Percentiles rank a stretch among this genome's conserved stretches.
phyloP scores from a whole-genome alignment of 2,113 vertebrate genomes.

The Oophaga pumilio region DNA sequence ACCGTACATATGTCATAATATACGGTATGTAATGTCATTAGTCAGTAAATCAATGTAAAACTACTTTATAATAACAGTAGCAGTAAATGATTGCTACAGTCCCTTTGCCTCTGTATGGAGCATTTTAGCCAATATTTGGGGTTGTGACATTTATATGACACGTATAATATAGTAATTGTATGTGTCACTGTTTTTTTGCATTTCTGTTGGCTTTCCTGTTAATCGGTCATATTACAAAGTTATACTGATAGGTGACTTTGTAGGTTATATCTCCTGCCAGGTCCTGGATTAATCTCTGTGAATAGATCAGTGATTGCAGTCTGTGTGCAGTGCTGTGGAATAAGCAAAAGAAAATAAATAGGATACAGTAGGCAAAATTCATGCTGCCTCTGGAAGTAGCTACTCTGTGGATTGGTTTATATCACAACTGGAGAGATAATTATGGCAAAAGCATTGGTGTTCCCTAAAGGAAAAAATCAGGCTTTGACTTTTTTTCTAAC shows the following conservation, averaged over 20 bases:
- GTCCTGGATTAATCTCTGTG: neutral
- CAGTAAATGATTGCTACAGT: neutral
- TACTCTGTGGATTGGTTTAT: neutral
- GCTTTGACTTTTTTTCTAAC: neutral
- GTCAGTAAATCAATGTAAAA: neutral
- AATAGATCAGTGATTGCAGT: neutral
- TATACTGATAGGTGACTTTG: neutral
- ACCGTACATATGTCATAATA: no score
- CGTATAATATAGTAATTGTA: neutral
- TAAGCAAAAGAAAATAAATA: neutral
- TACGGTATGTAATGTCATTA: neutral
- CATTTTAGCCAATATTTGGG: neutral
- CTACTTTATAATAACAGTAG: neutral
- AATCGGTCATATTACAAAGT: neutral
- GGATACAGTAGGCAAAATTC: neutral
- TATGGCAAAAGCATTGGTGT: neutral
- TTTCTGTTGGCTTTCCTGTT: neutral
- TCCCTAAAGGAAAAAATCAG: no score
- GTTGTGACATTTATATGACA: neutral
- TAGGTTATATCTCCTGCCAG: neutral
- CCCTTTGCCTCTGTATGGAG: neutral
- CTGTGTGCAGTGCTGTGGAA: neutral
- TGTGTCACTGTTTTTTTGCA: neutral
- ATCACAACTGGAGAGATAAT: neutral
- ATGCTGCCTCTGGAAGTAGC: neutral